Conservation (phyloP, 2,888 invertebrate genomes). For the Elysia crispata region DNA sequence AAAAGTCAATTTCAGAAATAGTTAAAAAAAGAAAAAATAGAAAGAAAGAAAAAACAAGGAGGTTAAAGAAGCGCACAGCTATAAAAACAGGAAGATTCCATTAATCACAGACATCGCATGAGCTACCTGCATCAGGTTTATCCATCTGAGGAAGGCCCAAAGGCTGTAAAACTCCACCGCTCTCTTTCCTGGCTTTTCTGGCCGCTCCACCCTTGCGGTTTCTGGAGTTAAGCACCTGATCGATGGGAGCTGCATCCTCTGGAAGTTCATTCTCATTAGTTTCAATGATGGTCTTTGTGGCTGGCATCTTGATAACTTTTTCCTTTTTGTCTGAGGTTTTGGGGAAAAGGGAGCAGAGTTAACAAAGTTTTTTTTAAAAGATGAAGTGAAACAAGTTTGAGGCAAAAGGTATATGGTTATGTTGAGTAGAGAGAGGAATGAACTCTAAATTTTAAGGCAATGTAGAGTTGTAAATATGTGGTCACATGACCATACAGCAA, state of each 20-base stretch:
- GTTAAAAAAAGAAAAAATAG: too few relatives aligned
- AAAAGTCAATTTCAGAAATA: too few relatives aligned
- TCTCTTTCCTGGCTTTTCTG: slow-evolving; percentile 55
- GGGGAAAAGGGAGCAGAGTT: not conserved
- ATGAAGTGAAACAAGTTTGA: too few relatives aligned
- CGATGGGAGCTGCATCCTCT: slow-evolving; percentile 43
- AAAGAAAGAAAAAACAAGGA: not conserved
- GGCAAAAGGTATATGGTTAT: too few relatives aligned
- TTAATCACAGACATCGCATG: slow-evolving; percentile 37
- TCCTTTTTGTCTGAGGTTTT: slow-evolving; percentile 54
- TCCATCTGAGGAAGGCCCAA: slow-evolving; percentile 63
- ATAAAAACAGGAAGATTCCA: not conserved
- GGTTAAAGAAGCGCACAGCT: not conserved
- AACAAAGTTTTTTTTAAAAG: too few relatives aligned
- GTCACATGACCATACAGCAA: too few relatives aligned
- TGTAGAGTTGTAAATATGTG: too few relatives aligned
- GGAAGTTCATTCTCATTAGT: slow-evolving; percentile 61
- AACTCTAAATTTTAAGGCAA: too few relatives aligned
- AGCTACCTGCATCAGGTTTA: slow-evolving; percentile 57
- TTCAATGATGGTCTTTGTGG: slow-evolving; percentile 62
- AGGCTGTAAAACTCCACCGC: slow-evolving; percentile 50
- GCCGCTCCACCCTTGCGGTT: slow-evolving; percentile 50
- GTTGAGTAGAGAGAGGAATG: too few relatives aligned
- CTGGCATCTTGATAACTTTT: slow-evolving; percentile 62
- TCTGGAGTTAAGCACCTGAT: slow-evolving; percentile 46